Evolutionary conservation across 2,113 vertebrate species (phyloP).

Genomic region (Leptobrachium ailaonicum): DNA sequence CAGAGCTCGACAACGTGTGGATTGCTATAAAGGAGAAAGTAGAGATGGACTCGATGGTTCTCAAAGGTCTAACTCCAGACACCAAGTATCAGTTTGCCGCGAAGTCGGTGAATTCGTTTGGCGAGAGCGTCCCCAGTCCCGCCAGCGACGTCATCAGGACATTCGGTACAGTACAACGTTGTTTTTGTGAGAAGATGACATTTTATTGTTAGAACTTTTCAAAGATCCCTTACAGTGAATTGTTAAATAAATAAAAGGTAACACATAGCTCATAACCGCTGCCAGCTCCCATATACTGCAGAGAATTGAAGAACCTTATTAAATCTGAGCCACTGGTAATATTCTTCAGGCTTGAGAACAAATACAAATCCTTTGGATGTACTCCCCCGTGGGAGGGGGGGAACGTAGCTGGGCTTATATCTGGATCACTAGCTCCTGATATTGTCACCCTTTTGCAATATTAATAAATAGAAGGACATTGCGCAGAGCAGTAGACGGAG

Average conservation of each 20-base stretch:
- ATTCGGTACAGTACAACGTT: conserved; percentile 73
- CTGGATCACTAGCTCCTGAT: conserved; percentile 23
- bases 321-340: conserved; percentile 33
- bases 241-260: too few species aligned
- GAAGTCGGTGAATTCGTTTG: conserved; percentile 78
- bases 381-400: conserved; percentile 30
- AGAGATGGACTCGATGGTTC: conserved; percentile 87
- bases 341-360: conserved; percentile 31
- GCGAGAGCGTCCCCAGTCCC: conserved; percentile 75
- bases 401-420: conserved; percentile 54
- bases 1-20: conserved; percentile 88
- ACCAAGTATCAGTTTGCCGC: conserved; percentile 88
- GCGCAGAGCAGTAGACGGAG: not conserved
- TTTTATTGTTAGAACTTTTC: not conserved
- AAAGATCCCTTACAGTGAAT: not conserved
- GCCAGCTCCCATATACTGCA: not conserved
- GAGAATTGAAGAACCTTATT: conserved; percentile 42
- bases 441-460: conserved; percentile 45
- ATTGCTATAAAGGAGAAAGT: conserved; percentile 83
- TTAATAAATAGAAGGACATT: conserved; percentile 40
- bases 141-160: conserved; percentile 76
- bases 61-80: conserved; percentile 84
- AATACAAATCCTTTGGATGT: not conserved
- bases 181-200: not conserved
- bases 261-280: not conserved